Evolutionary conservation across 1,140 invertebrate species (phyloP), one percentile per base, ranked within the genome.

Genomic region (Nomia melanderi): DNA sequence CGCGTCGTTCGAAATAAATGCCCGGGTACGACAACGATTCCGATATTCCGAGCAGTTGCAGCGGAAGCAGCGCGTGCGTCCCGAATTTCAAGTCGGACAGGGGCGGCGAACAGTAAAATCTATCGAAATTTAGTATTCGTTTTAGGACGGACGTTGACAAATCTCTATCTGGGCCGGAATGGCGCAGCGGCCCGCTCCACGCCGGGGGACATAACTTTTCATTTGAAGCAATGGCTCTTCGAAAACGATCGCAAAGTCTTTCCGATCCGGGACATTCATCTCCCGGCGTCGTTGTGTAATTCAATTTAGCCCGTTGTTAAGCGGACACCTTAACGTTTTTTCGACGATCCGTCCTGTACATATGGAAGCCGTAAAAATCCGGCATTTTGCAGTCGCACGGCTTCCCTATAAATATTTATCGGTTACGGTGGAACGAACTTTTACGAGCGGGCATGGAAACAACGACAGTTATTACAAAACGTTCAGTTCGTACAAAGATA

Each of bases 251-350:
- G 59, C 20, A 33, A 72, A 64, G 33, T 53, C 59, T 41, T 14
- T 23, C 64, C 20, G 1, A 33, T 23, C n/a, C 25, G n/a, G 27
- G 53, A 8, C n/a, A 29, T 60, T 27, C 57, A 23, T 47, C 44
- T 59, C 17, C 5, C 20, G 4, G 25, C 23, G 12, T 47, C 36
- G 20, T 17, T 44, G 70, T 74, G 44, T 65, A 71, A 74, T 60
- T 72, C 76, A 69, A 81, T 33, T 33, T 54, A 36, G 7, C 4
- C 50, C n/a, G 33, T 7, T 64, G n/a, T n/a, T 31, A 53, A 50
- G 29, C 29, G 65, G 12, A 47, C 41, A 41, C 27, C 36, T 64
- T 36, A 60, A 60, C 31, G 57, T 44, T 83, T 83, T 67, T 74
- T 6, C 27, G 41, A 12, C 44, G 33, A 23, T 14, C 20, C 53